Percentiles rank a stretch among this genome's conserved stretches.
Conservation (phyloP, 2,797 vertebrate species). For the Leptoclinus maculatus region DNA sequence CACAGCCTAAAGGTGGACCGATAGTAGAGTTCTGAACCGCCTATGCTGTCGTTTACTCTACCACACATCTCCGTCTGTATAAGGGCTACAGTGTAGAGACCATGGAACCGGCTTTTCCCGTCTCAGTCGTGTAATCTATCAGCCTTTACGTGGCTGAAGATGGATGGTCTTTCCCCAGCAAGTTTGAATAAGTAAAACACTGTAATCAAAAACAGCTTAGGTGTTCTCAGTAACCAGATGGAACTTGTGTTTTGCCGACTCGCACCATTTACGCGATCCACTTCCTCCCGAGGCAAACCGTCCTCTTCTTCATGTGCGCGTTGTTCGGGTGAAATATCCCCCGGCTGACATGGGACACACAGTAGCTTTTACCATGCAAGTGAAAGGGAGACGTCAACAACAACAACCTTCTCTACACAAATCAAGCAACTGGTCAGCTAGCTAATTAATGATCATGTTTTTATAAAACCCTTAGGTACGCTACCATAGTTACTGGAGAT, state of each 20-base stretch:
- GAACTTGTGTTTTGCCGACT: constrained; percentile 15
- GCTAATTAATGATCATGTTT: constrained; percentile 7
- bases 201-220: constrained; percentile 34
- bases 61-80: constrained; percentile 27
- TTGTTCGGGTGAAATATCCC: constrained; percentile 7
- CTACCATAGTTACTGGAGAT: constrained; percentile 16
- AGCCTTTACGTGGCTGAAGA: constrained; percentile 30
- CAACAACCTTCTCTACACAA: neutral
- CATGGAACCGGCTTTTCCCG: constrained; percentile 28
- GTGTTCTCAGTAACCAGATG: constrained; percentile 38
- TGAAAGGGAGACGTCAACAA: neutral
- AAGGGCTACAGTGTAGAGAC: constrained; percentile 66
- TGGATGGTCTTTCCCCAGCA: constrained; percentile 28
- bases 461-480: constrained; percentile 19
- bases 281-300: constrained; percentile 23
- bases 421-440: neutral
- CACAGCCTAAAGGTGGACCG: constrained; percentile 34
- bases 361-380: neutral
- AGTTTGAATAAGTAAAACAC: constrained; percentile 36
- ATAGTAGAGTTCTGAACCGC: constrained; percentile 19
- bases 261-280: constrained; percentile 21
- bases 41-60: constrained; percentile 27
- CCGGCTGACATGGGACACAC: neutral
- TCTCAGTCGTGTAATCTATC: constrained; percentile 9
- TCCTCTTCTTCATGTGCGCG: neutral